A percentile compares a stretch with the other conserved stretches of the same genome.
Evolutionary conservation across 2,113 vertebrate species (phyloP).

Genomic region (Thomomys bottae): DNA sequence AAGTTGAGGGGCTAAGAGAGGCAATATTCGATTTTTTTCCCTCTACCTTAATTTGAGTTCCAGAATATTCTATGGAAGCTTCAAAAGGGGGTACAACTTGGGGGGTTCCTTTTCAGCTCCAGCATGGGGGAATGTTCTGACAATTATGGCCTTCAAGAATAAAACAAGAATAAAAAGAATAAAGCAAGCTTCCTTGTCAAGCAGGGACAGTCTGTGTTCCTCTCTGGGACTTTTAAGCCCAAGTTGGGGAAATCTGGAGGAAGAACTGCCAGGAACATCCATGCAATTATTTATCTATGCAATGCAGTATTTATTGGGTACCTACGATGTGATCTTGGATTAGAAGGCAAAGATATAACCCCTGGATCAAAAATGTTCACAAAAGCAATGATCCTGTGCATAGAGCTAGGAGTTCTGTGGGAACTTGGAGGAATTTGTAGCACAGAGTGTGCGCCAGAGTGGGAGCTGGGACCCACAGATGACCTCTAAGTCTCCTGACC

Average conservation of each 20-base stretch:
- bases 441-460: neutral
- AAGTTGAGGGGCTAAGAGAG: neutral
- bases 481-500: constrained; percentile 1
- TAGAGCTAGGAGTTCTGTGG: neutral
- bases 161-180: neutral
- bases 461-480: neutral
- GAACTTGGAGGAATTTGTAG: neutral
- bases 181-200: neutral
- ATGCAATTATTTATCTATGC: neutral
- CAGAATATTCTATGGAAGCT: neutral
- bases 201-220: neutral
- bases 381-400: neutral
- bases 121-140: neutral
- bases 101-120: neutral
- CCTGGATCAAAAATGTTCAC: neutral
- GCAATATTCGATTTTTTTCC: neutral
- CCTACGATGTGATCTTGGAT: neutral
- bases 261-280: neutral
- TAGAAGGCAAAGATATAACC: neutral
- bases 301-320: neutral
- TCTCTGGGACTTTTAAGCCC: neutral
- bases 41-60: neutral
- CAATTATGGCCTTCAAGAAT: neutral
- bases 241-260: neutral
- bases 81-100: neutral